A percentile compares a stretch with the other conserved stretches of the same genome.
Evolutionary conservation across 1,140 invertebrate genomes (phyloP).

Genomic region (Apis laboriosa): DNA sequence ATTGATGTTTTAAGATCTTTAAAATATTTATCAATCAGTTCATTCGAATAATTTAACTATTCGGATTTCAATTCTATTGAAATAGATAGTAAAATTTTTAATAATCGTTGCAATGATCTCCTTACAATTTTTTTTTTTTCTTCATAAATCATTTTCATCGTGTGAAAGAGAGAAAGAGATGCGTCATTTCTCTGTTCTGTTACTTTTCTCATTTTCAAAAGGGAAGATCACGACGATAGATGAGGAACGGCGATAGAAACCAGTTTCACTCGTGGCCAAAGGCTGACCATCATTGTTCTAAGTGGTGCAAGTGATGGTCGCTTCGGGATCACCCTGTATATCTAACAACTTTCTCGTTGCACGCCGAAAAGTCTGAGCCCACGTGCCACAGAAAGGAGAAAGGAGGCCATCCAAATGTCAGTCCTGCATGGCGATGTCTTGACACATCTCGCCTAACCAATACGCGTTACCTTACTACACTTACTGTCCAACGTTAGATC

Average conservation of each 20-base stretch:
- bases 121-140: no score
- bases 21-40: no score
- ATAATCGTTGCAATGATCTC: no score
- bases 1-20: no score
- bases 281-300: neutral
- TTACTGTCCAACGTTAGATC: no score
- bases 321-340: conserved; percentile 28
- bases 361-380: conserved; percentile 61
- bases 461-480: neutral
- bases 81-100: no score
- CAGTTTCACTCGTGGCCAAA: neutral
- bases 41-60: no score
- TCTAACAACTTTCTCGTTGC: conserved; percentile 65
- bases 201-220: neutral
- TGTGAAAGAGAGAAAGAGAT: no score
- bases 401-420: conserved; percentile 70
- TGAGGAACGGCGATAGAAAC: neutral
- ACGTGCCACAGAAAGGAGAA: conserved; percentile 61
- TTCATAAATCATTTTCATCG: no score
- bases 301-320: neutral
- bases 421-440: conserved; percentile 45
- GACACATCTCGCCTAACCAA: conserved; percentile 32
- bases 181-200: neutral
- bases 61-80: no score
- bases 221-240: neutral